phyloP scores from a whole-genome alignment of 2,113 vertebrate genomes.

The Mellivora capensis region DNA sequence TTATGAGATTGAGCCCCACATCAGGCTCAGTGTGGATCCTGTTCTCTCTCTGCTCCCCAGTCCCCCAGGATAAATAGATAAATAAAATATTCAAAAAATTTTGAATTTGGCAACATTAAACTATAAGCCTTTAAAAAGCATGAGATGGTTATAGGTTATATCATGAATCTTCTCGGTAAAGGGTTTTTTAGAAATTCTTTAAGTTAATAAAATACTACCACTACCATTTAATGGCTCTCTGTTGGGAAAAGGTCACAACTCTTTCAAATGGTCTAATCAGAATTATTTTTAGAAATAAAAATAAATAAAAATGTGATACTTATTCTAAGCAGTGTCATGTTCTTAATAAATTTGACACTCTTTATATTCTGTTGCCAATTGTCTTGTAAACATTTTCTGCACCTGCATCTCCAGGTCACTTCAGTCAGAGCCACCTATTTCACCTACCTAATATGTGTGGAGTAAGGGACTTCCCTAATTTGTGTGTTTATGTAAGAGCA shows the following conservation, averaged over 20 bases:
- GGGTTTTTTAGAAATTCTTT: background rate
- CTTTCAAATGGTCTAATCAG: constrained; percentile 14
- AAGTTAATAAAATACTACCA: background rate
- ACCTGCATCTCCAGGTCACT: background rate
- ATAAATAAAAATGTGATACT: too few relatives aligned
- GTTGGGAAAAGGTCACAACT: background rate
- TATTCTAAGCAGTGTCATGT: background rate
- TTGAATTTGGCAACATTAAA: background rate
- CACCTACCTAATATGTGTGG: background rate
- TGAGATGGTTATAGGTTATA: background rate
- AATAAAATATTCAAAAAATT: background rate
- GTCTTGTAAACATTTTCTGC: background rate
- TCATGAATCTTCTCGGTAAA: background rate
- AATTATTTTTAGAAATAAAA: constrained; percentile 69
- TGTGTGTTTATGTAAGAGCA: background rate
- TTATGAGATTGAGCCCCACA: background rate
- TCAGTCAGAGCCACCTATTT: background rate
- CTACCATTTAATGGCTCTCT: background rate
- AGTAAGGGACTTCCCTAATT: background rate
- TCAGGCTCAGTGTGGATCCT: background rate
- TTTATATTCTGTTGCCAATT: background rate
- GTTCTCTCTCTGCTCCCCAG: background rate
- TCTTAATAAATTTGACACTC: constrained; percentile 22
- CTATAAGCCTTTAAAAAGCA: background rate
- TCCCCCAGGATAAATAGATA: background rate